These are phyloP conservation scores for Glaucopsyche alexis DNA, from an alignment of 2,888 invertebrate genomes.

Conservation along the genomic window DNA sequence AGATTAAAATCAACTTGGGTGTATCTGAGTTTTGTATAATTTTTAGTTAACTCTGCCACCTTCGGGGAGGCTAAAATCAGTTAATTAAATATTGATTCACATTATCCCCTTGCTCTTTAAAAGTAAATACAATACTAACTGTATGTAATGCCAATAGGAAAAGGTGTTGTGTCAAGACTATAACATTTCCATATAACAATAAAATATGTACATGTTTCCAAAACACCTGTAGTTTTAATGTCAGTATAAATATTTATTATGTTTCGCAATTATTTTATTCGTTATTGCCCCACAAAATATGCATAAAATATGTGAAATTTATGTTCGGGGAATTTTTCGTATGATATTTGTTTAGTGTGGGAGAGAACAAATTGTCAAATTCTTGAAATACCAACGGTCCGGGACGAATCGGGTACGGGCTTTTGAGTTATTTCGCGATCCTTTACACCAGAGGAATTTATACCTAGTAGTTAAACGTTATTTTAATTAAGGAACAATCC, in stretches of 20 bases:
- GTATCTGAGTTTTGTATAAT: no score
- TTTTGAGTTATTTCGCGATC: conserved; percentile 13
- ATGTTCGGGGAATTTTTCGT: conserved; percentile 10
- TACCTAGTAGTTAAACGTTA: neutral
- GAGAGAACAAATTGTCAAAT: conserved; percentile 16
- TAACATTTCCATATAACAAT: conserved; percentile 12
- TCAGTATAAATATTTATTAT: neutral
- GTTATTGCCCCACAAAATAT: neutral
- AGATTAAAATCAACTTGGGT: no score
- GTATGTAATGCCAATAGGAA: neutral
- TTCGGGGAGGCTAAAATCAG: neutral
- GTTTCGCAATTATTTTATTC: conserved; percentile 1
- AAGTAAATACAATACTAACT: neutral
- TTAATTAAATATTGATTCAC: no score
- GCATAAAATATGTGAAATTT: neutral
- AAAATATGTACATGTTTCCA: neutral
- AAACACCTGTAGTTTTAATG: neutral
- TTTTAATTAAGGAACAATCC: neutral
- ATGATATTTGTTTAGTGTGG: conserved; percentile 5
- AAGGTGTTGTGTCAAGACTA: neutral
- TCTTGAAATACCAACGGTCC: conserved; percentile 4
- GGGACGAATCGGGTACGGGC: conserved; percentile 13
- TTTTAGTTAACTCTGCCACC: no score
- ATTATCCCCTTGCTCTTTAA: neutral
- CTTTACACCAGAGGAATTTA: conserved; percentile 9